Evolutionary conservation across 2,888 invertebrate species (phyloP), one percentile per base, ranked within the genome.

Genomic region (Tortricodes alternella): DNA sequence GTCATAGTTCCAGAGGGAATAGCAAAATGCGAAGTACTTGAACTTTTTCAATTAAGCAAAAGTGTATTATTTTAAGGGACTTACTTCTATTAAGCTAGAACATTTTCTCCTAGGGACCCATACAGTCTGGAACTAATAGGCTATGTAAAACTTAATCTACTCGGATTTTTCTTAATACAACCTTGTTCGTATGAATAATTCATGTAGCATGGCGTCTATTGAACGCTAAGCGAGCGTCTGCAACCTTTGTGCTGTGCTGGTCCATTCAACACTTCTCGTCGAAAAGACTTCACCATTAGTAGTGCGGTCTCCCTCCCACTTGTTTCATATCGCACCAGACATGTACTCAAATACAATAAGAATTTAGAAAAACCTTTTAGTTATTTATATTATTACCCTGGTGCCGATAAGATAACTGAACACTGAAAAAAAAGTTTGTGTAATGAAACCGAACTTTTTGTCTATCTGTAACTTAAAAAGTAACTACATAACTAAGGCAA

Each of bases 101-200:
- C 29, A 29, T n/a, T 29, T 29, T 29, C n/a, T 21, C 21, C 11
- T 3, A 16, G 13, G 29, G 21, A 41, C 44, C 18, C 23, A 32
- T 11, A 39, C 8, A 44, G 18, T 29, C 41, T 38, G 18, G 21
- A 55, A 53, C 52, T 60, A 62, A 63, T 64, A 64, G 53, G 43
- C 62, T 63, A 64, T 61, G 61, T 61, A 62, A 65, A 68, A 65
- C 61, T 60, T 64, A 65, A 68, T 63, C 63, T 59, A 55, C 7
- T 39, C 32, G 29, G 53, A 59, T 65, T 66, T 70, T 66, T 58
- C 60, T 52, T 50, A 66, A 65, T 52, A 58, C 61, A 59, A 53
- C 53, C 48, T 53, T 61, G 55, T 59, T 51, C 46, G 27, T 23
- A 65, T 69, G 65, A 70, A 70, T 71, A 60, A 71, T 71, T 66